Percentiles rank a stretch among this genome's conserved stretches.
These are phyloP conservation scores for Anguilla megastoma DNA, from an alignment of 2,797 vertebrate genomes.

Conservation along the genomic window DNA sequence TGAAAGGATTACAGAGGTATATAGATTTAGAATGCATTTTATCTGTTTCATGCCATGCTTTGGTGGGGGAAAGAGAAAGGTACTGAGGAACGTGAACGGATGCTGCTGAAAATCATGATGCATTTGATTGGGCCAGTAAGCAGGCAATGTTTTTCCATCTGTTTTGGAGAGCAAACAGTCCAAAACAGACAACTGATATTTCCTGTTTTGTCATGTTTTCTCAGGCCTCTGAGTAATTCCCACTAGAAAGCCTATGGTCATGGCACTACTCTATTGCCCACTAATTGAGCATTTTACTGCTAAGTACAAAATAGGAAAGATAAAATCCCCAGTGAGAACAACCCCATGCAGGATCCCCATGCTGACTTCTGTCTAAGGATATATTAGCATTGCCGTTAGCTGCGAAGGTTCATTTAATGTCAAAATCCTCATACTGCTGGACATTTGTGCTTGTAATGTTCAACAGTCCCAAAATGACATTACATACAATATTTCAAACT, in stretches of 20 bases:
- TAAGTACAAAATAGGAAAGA: background rate
- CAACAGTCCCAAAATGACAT: slow-evolving; percentile 53
- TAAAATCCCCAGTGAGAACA: slow-evolving; percentile 42
- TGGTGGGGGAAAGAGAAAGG: background rate
- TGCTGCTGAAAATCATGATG: background rate
- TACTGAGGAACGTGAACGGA: background rate
- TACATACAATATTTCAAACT: slow-evolving; percentile 53
- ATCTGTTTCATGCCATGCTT: background rate
- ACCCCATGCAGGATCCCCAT: slow-evolving; percentile 47
- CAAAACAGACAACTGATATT: background rate
- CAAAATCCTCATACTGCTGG: slow-evolving; percentile 64
- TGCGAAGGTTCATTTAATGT: slow-evolving; percentile 46
- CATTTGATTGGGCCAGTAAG: background rate
- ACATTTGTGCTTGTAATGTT: slow-evolving; percentile 42
- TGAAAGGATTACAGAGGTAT: slow-evolving; percentile 24
- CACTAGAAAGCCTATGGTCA: background rate
- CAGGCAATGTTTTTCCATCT: background rate
- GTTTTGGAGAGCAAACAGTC: background rate
- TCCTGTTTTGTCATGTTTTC: background rate
- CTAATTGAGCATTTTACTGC: background rate
- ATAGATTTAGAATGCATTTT: background rate
- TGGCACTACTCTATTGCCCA: background rate
- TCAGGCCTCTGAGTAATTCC: background rate
- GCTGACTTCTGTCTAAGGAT: background rate
- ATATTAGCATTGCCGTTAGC: background rate